These are phyloP conservation scores for Ptilonorhynchus violaceus DNA, from an alignment of 2,113 vertebrate genomes.

Conservation along the genomic window DNA sequence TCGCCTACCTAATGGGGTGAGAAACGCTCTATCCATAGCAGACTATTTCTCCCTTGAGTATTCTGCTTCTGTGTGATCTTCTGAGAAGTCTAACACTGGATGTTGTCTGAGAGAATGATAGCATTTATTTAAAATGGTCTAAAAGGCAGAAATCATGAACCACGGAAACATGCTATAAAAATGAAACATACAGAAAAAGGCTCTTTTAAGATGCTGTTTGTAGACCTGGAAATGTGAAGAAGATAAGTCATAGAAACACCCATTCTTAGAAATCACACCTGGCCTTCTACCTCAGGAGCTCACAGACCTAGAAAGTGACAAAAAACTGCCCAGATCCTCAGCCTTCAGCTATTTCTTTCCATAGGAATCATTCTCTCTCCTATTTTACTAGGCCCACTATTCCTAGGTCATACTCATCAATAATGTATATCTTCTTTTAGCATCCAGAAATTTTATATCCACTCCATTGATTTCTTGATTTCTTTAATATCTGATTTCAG, in stretches of 20 bases:
- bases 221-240: neutral
- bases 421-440: neutral
- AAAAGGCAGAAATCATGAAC: slow-evolving; percentile 8
- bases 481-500: neutral
- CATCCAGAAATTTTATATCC: neutral
- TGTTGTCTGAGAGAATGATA: slow-evolving; percentile 33
- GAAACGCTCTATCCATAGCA: neutral
- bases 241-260: neutral
- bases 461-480: neutral
- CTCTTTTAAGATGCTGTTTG: slow-evolving; percentile 25
- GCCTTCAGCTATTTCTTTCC: neutral
- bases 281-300: neutral
- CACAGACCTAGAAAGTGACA: neutral
- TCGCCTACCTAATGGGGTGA: slow-evolving; percentile 41
- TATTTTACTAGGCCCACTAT: neutral
- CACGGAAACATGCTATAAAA: slow-evolving; percentile 24
- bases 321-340: neutral
- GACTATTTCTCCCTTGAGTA: slow-evolving; percentile 35
- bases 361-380: neutral
- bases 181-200: slow-evolving; percentile 17
- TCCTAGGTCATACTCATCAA: neutral
- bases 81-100: slow-evolving; percentile 28
- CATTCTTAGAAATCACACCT: slow-evolving; percentile 36
- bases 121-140: slow-evolving; percentile 41
- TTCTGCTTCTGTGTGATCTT: slow-evolving; percentile 34